phyloP scores from a whole-genome alignment of 2,113 vertebrate species.

The Pseudorasbora parva region DNA sequence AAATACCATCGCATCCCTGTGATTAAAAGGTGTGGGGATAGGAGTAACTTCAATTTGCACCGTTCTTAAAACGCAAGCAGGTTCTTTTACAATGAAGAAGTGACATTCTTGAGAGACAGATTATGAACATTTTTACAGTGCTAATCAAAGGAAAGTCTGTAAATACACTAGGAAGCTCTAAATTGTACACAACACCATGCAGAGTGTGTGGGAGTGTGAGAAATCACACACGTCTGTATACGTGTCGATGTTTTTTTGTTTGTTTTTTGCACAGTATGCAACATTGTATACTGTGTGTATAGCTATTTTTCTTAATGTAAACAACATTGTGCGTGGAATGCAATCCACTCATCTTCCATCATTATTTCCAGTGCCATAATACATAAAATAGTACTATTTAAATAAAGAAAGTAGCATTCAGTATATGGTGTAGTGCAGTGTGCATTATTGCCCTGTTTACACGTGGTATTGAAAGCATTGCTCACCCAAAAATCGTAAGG shows the following conservation, averaged over 20 bases:
- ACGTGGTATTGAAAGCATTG: no score
- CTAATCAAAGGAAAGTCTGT: background rate
- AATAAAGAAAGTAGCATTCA: background rate
- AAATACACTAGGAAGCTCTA: slow-evolving; percentile 3
- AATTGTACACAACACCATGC: background rate
- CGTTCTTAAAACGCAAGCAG: background rate
- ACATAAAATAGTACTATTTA: background rate
- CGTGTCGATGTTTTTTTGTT: background rate
- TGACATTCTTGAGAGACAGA: background rate
- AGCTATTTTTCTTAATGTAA: slow-evolving; percentile 8
- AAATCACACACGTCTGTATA: background rate
- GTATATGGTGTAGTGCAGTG: background rate
- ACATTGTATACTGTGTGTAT: background rate
- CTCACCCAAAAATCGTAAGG: no score
- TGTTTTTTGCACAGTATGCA: background rate
- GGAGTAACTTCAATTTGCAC: slow-evolving; percentile 12
- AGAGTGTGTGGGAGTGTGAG: slow-evolving; percentile 9
- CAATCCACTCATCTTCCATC: background rate
- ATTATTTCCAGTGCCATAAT: background rate
- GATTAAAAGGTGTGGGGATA: slow-evolving; percentile 22
- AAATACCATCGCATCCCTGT: background rate
- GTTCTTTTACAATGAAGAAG: background rate
- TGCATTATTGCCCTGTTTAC: no score
- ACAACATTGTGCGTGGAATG: background rate
- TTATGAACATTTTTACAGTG: background rate